A percentile compares a stretch with the other conserved stretches of the same genome.
phyloP scores from a whole-genome alignment of 2,888 invertebrate genomes.

The Lochmaea crataegi region DNA sequence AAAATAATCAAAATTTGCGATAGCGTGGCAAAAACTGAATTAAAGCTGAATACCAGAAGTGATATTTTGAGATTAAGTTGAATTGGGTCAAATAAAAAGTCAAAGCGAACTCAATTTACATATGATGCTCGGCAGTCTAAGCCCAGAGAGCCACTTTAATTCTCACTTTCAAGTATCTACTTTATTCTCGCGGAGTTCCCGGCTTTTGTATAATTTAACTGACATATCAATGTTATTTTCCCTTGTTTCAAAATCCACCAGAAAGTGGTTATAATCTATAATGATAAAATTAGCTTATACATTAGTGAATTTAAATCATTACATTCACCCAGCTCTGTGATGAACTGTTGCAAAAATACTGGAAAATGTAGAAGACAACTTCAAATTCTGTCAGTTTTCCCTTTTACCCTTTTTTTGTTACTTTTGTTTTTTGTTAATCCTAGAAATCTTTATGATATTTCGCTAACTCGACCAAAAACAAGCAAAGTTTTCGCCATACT shows the following conservation, averaged over 20 bases:
- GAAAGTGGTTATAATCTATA: neutral
- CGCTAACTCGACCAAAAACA: no score
- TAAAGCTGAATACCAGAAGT: neutral
- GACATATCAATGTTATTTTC: neutral
- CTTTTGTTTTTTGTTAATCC: no score
- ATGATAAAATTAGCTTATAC: no score
- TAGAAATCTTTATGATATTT: no score
- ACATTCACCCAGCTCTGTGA: no score
- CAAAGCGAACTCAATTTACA: neutral
- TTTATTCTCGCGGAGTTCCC: neutral
- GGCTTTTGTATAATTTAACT: neutral
- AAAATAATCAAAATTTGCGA: neutral
- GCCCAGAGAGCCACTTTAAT: conserved; percentile 1
- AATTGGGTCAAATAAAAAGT: neutral
- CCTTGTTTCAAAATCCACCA: neutral
- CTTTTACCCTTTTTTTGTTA: no score
- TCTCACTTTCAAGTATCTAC: conserved; percentile 1
- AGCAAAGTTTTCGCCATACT: no score
- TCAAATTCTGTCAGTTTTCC: no score
- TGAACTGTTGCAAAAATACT: no score
- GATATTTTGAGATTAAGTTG: neutral
- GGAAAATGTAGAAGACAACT: no score
- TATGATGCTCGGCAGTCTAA: neutral
- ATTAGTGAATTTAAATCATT: no score
- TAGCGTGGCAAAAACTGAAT: neutral